Base-by-base conservation (phyloP, 2,113 vertebrate species). In the Cinclus cinclus region DNA sequence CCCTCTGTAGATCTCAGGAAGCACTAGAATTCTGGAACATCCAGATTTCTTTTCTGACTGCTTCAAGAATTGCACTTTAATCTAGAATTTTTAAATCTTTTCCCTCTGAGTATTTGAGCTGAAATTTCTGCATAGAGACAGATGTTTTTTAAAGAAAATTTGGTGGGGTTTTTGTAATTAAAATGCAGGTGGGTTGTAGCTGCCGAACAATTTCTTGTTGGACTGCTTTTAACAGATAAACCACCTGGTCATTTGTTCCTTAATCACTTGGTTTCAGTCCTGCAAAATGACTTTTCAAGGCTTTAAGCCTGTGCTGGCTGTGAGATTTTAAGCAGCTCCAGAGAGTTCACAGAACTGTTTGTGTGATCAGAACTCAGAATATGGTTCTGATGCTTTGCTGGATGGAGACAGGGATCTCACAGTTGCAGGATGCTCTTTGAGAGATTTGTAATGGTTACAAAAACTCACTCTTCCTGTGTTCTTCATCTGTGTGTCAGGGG, bases 401-500 rank as follows among this genome's bases (percentile, higher is more conserved):
- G 39, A 23, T 42, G 49, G 59, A 68, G 55, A 25, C 13, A 52
- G 35, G 8, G 30, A 44, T 47, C 30, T 73, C 27, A 14, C 1
- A 64, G 42, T 15, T 59, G 68, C 77, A 64, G 64, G 73, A 83
- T 4, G 25, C 39, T 79, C 27, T 56, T 21, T 25, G n/a, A 31
- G 39, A 71, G 28, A 27, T 60, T 63, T 56, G 13, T 27, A 37
- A n/a, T 23, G 16, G 8, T 63, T 64, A 55, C 46, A n/a, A 37
- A 81, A 82, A 23, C 39, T 84, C 16, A 7, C 31, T 52, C 27
- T 56, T 73, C 12, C 35, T 17, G 8, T 88, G 37, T 24, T 88
- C 83, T 62, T 68, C 30, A 9, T n/a, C 28, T 96, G 30, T 90
- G 11, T 96, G 96, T 90, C 83, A 98, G 98, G 81, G 97, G 96